phyloP scores from a whole-genome alignment of 2,797 vertebrate genomes.

The Pagetopsis macropterus region DNA sequence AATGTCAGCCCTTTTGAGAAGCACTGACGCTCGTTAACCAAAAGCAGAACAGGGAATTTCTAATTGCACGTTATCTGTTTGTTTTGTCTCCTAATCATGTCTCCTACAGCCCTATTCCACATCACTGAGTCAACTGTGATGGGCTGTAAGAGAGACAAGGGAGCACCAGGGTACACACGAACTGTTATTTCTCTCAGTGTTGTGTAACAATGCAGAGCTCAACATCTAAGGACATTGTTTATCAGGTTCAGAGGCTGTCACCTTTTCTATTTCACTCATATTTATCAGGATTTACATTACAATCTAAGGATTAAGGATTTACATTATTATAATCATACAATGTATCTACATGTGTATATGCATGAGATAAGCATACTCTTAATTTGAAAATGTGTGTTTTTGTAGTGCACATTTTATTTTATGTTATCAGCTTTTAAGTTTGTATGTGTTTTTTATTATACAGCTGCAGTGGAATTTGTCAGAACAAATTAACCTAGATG shows the following conservation, averaged over 20 bases:
- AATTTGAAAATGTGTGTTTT: neutral
- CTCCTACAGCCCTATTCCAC: constrained; percentile 24
- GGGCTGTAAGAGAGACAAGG: constrained; percentile 34
- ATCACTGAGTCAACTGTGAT: constrained; percentile 36
- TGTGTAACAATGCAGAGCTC: constrained; percentile 46
- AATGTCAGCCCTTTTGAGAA: constrained; percentile 21
- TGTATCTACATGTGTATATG: neutral
- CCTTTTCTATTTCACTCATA: neutral
- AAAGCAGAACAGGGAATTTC: constrained; percentile 24
- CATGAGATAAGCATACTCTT: neutral
- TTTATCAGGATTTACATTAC: neutral
- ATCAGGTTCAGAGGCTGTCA: constrained; percentile 30
- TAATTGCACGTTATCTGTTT: constrained; percentile 30
- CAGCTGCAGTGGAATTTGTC: neutral
- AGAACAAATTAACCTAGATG: constrained; percentile 4
- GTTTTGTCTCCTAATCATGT: constrained; percentile 39
- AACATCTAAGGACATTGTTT: constrained; percentile 46
- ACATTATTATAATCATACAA: neutral
- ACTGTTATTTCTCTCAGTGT: constrained; percentile 27
- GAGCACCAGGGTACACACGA: constrained; percentile 1
- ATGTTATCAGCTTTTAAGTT: neutral
- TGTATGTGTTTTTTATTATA: neutral
- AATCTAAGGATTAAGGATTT: neutral
- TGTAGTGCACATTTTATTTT: neutral
- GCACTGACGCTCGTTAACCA: constrained; percentile 2